Evolutionary conservation across 2,888 invertebrate species (phyloP).

Genomic region (Xiphydria camelus): DNA sequence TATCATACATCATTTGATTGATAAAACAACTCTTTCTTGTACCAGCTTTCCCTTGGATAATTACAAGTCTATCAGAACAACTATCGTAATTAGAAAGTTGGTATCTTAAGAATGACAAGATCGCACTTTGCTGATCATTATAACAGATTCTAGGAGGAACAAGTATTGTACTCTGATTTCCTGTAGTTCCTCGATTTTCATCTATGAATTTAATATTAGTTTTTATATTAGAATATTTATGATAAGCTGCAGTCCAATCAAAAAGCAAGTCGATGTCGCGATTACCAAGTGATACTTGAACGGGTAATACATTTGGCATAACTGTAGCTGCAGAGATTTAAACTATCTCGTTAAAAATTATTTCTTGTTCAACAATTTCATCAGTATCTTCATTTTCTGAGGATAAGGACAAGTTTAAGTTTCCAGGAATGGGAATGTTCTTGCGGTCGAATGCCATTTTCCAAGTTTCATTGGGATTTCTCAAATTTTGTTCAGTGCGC

Average conservation of each 20-base stretch:
- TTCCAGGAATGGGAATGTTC: slow-evolving; percentile 9
- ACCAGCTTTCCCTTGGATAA: slow-evolving; percentile 11
- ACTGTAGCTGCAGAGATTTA: slow-evolving; percentile 11
- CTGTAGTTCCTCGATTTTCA: slow-evolving; percentile 9
- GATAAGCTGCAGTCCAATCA: slow-evolving; percentile 10
- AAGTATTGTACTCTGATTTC: slow-evolving; percentile 8
- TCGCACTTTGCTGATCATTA: slow-evolving; percentile 10
- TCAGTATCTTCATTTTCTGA: slow-evolving; percentile 10
- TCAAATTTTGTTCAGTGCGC: slow-evolving; percentile 12
- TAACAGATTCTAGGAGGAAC: slow-evolving; percentile 10
- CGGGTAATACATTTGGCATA: slow-evolving; percentile 12
- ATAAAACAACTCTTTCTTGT: slow-evolving; percentile 9
- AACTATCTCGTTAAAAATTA: slow-evolving; percentile 13
- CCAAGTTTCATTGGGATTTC: slow-evolving; percentile 8
- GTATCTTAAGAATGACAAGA: slow-evolving; percentile 10
- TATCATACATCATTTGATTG: slow-evolving; percentile 13
- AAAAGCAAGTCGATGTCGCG: slow-evolving; percentile 10
- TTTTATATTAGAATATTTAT: slow-evolving; percentile 12
- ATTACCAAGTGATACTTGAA: slow-evolving; percentile 10
- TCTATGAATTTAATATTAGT: slow-evolving; percentile 9
- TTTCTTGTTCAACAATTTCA: slow-evolving; percentile 11
- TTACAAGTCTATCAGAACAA: slow-evolving; percentile 10
- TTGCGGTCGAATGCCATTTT: slow-evolving; percentile 11
- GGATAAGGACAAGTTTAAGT: slow-evolving; percentile 10
- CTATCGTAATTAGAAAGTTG: slow-evolving; percentile 13